phyloP scores from a whole-genome alignment of 1,140 invertebrate species.

The Gonioctena quinquepunctata region DNA sequence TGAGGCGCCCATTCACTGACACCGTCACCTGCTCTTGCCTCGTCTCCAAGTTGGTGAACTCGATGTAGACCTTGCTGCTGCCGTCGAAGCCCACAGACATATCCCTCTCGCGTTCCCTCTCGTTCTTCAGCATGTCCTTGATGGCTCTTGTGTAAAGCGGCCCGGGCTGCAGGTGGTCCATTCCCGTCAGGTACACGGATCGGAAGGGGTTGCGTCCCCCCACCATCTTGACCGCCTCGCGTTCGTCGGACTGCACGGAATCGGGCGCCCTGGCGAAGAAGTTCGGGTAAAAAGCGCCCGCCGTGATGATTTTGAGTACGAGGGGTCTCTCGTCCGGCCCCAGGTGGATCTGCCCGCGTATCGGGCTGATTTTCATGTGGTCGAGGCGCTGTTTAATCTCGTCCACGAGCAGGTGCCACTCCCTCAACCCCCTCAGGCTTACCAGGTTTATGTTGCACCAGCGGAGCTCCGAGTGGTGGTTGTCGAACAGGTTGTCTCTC shows the following conservation, averaged over 20 bases:
- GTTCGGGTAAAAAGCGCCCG: constrained; percentile 90
- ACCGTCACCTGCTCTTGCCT: constrained; percentile 13
- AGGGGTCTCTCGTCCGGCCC: constrained; percentile 59
- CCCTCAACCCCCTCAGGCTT: constrained; percentile 72
- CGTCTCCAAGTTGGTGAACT: constrained; percentile 58
- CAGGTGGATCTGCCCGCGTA: constrained; percentile 48
- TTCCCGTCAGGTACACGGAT: constrained; percentile 74
- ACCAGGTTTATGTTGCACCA: constrained; percentile 79
- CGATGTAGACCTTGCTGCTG: constrained; percentile 63
- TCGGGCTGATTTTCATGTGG: constrained; percentile 59
- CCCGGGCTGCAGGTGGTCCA: constrained; percentile 65
- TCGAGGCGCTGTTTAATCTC: constrained; percentile 70
- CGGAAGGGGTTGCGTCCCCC: constrained; percentile 73
- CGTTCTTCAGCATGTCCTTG: constrained; percentile 29
- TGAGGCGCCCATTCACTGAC: constrained; percentile 37
- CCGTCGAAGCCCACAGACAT: constrained; percentile 69
- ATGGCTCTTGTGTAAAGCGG: constrained; percentile 38
- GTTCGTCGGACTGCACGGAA: constrained; percentile 56
- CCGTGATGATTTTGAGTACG: constrained; percentile 72
- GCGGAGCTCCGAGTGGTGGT: constrained; percentile 57
- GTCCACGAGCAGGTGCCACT: constrained; percentile 70
- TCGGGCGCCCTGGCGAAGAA: constrained; percentile 70
- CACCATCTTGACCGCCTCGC: constrained; percentile 67
- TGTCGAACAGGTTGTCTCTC: constrained; percentile 39
- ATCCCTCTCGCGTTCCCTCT: constrained; percentile 41